phyloP scores from a whole-genome alignment of 2,113 vertebrate species.

The Grammomys surdaster region DNA sequence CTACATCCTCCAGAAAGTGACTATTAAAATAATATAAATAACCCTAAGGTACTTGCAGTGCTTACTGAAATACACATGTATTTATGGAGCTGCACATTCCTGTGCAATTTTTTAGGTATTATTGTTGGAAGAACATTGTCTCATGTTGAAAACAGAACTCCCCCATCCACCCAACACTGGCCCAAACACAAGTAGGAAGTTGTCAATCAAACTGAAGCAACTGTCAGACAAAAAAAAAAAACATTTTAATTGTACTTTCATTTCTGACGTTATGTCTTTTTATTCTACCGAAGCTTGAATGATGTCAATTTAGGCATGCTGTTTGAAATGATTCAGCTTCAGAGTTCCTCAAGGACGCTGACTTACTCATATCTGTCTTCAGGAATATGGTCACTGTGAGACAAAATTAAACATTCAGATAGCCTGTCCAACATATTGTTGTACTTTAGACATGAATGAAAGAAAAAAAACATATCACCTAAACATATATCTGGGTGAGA shows the following conservation, averaged over 20 bases:
- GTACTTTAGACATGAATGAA: constrained; percentile 40
- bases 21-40: background rate
- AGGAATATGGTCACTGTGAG: background rate
- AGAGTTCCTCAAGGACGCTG: background rate
- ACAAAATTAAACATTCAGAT: constrained; percentile 63
- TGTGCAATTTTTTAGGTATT: background rate
- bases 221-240: constrained; percentile 22
- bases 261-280: constrained; percentile 30
- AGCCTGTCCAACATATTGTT: background rate
- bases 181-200: constrained; percentile 44
- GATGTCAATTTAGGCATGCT: background rate
- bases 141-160: constrained; percentile 48
- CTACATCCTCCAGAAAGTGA: background rate
- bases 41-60: background rate
- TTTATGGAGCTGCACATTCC: background rate
- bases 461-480: constrained; percentile 1
- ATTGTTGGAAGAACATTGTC: background rate
- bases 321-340: background rate
- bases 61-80: background rate
- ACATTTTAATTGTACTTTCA: constrained; percentile 59
- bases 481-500: background rate
- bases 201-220: constrained; percentile 66
- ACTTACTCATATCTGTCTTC: background rate
- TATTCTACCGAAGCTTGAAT: background rate
- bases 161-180: background rate